Evolutionary conservation across 2,113 vertebrate species (phyloP).

Genomic region (Callipepla californica): DNA sequence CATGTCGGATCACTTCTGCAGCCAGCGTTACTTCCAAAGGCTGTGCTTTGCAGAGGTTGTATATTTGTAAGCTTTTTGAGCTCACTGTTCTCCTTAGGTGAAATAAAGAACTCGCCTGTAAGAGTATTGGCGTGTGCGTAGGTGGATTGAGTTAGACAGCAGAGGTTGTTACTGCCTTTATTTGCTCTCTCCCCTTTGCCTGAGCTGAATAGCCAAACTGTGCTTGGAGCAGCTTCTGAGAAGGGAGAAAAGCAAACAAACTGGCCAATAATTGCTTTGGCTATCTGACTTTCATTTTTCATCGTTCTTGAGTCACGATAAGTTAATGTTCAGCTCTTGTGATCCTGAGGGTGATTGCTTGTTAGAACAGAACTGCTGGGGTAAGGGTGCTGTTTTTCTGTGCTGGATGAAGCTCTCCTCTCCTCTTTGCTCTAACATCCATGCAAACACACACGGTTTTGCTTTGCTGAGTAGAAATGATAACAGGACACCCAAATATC

Average conservation of each 20-base stretch:
- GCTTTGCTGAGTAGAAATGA: background rate
- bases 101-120: background rate
- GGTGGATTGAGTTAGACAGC: background rate
- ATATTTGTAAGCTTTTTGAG: background rate
- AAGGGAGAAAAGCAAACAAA: constrained; percentile 13
- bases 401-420: background rate
- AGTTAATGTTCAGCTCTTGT: background rate
- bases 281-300: background rate
- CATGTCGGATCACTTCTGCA: background rate
- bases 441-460: accelerated
- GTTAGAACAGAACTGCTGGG: background rate
- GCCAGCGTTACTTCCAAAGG: background rate
- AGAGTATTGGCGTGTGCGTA: background rate
- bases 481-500: background rate
- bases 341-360: background rate
- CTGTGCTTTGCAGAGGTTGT: background rate
- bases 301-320: background rate
- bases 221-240: background rate
- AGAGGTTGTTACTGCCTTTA: background rate
- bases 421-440: background rate
- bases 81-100: background rate
- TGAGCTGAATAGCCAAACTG: background rate
- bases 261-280: background rate
- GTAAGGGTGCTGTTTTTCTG: background rate
- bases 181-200: background rate